Conservation (phyloP, 1,140 invertebrate genomes). For the Brachionus sp. region DNA sequence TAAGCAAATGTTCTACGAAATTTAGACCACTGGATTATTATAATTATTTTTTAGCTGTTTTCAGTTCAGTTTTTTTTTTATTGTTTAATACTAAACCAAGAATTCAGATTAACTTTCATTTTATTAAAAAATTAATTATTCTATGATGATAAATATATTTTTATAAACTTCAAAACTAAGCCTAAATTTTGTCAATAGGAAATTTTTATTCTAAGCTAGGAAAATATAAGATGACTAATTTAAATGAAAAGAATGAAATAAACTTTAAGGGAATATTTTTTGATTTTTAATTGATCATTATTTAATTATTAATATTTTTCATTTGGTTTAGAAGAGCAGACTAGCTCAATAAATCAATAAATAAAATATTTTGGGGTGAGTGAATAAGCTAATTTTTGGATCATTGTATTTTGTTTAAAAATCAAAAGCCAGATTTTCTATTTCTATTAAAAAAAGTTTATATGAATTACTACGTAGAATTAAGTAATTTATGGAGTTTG, state of each 20-base stretch:
- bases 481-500: neutral
- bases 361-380: neutral
- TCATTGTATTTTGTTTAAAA: neutral
- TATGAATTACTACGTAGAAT: neutral
- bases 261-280: neutral
- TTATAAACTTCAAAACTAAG: neutral
- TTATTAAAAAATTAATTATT: neutral
- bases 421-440: neutral
- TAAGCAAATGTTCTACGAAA: neutral
- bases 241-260: neutral
- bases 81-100: neutral
- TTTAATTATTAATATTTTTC: neutral
- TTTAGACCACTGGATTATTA: neutral
- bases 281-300: neutral
- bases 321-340: neutral
- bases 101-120: neutral
- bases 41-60: neutral
- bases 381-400: neutral
- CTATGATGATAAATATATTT: neutral
- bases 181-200: neutral
- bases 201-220: neutral
- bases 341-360: conserved; percentile 3
- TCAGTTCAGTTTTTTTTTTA: neutral
- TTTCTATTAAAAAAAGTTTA: neutral
- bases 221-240: neutral